Base-by-base conservation (phyloP, 1,140 invertebrate species). In the Hyles vespertilio region DNA sequence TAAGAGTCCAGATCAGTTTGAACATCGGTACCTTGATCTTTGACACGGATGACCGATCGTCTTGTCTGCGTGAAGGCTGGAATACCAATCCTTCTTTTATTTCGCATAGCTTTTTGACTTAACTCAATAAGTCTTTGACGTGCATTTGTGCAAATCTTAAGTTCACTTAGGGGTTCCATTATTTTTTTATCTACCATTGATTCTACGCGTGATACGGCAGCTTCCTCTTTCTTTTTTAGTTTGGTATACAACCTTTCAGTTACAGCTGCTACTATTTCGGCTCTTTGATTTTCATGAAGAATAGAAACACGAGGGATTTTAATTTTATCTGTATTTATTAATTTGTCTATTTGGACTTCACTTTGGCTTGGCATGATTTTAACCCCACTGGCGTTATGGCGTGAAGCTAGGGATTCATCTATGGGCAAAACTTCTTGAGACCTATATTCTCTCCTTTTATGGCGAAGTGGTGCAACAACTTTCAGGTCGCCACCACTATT, bases 181-280 rank as follows among this genome's bases (percentile, higher is more conserved):
- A 77, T 75, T 75, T 85, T 90, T 59, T 72, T 85, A 56, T 91
- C 84, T 32, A 83, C 74, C 7, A 75, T 51, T 51, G 77, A 56
- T 66, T 89, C 79, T 33, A 78, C 51, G 78, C 89, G 87, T n/a
- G 79, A 75, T 52, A 84, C 79, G 10, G 83, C 84, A 12, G 70
- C 79, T 36, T 90, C 90, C 58, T 93, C 92, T 58, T 89, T 88
- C 51, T 89, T 91, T 72, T 92, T 93, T 34, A 91, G 84, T 62
- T 90, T 91, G 0, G 91, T 89, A 72, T 94, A 94, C n/a, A 94
- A 77, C 61, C 93, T 86, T 69, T 92, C 91, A 0, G 93, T 94
- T 2, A 94, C 93, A 0, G 92, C 92, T 8, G 93, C 92, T 10
- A 94, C 92, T 48, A 94, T 93, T 77, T 93, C 92, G 4, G 92